phyloP scores from a whole-genome alignment of 2,888 invertebrate species.

The Megamerina dolium region DNA sequence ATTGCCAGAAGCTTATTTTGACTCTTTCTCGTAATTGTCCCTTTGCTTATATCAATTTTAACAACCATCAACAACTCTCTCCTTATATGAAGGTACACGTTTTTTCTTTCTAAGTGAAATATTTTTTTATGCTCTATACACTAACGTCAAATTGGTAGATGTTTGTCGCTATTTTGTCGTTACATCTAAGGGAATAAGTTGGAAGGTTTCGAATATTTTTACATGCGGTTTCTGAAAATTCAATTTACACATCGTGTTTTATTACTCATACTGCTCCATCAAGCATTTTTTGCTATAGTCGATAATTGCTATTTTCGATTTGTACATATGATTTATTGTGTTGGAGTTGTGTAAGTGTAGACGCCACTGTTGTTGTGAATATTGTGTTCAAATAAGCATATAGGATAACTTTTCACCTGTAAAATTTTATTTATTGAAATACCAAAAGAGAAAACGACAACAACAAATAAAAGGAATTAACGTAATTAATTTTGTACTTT shows the following conservation, averaged over 20 bases:
- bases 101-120: neutral
- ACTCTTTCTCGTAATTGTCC: constrained; percentile 7
- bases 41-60: constrained; percentile 1
- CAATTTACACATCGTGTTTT: constrained; percentile 18
- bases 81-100: neutral
- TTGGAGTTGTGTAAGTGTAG: neutral
- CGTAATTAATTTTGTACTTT: constrained; percentile 33
- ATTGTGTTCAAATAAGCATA: too few species aligned
- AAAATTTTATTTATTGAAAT: constrained; percentile 27
- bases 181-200: too few species aligned
- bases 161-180: too few species aligned
- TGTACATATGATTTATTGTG: constrained; percentile 10
- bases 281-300: neutral
- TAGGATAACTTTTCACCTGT: too few species aligned
- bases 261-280: neutral
- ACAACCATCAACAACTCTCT: too few species aligned
- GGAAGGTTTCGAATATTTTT: constrained; percentile 11
- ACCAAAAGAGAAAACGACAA: constrained; percentile 15
- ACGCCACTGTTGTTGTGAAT: too few species aligned
- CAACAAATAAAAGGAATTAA: constrained; percentile 29
- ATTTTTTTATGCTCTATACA: too few species aligned
- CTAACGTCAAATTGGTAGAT: too few species aligned
- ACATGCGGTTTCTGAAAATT: constrained; percentile 19
- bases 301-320: constrained; percentile 21
- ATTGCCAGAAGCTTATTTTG: constrained; percentile 4